Base-by-base conservation (phyloP, 2,797 vertebrate genomes). In the Sparidentex hasta region DNA sequence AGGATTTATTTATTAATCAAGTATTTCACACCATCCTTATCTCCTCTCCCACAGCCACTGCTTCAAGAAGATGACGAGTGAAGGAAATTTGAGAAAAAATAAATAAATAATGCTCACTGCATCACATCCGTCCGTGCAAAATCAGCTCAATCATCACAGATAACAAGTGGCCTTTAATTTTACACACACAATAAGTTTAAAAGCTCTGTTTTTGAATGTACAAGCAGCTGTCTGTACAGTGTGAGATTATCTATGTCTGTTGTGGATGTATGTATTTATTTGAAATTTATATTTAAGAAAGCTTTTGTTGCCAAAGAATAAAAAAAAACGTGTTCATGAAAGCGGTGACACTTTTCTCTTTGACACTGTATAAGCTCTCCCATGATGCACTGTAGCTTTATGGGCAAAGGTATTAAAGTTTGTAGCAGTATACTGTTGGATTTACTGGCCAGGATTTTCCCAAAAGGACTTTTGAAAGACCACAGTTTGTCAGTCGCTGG, bases 11-110 rank as follows among this genome's bases (percentile, higher is more conserved):
- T n/a, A n/a, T 56, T 18, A 41, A 65, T 55, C 0, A 21, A 65
- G 25, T 23, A 2, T 50, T 17, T 50, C 5, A 64, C 51, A 44
- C 27, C 17, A 11, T 68, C 5, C 14, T 50, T 18, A 50, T 84
- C 16, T 78, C 0, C 54, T 76, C 44, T 74, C 62, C 76, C 16
- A 73, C 93, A 96, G 96, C 91, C 94, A 5, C 29, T 96, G 74
- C 83, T 87, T 64, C 89, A 93, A 62, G 95, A 95, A 29, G 93
- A 95, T 74, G 90, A 81, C 78, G 89, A 92, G 82, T 87, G 70
- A 86, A 58, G 50, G 38, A 56, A 73, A 29, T 23, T 64, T 9
- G 9, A 8, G 9, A 8, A n/a, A 41, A 62, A 20, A 11, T n/a
- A n/a, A n/a, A 27, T 2, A 27, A 27, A 27, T 3, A 27, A 7